phyloP scores from a whole-genome alignment of 2,113 vertebrate species.

The Eudyptes chrysolophus region DNA sequence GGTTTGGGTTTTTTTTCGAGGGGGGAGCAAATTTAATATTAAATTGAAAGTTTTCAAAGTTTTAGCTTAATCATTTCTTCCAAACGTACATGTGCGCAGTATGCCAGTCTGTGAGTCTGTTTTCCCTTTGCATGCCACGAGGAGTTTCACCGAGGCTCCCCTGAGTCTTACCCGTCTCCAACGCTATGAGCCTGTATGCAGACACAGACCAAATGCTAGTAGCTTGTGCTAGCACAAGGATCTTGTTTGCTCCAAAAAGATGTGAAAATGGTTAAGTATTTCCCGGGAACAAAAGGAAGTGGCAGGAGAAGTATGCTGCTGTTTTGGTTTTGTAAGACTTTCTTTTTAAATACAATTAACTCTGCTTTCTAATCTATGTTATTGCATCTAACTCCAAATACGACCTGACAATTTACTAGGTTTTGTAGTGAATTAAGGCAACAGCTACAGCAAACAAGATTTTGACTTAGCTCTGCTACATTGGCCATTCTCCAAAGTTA shows the following conservation, averaged over 20 bases:
- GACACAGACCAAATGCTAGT: not conserved
- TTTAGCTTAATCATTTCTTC: not conserved
- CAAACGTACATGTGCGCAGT: not conserved
- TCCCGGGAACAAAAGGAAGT: not conserved
- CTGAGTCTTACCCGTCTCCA: not conserved
- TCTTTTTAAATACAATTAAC: not conserved
- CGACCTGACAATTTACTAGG: not conserved
- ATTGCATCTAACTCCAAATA: not conserved
- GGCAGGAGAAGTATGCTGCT: not conserved
- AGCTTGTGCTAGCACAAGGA: not conserved
- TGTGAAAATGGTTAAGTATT: not conserved
- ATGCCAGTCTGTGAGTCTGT: not conserved
- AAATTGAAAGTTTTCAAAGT: not conserved
- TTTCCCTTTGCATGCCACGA: not conserved
- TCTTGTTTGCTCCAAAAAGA: not conserved
- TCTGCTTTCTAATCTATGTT: not conserved
- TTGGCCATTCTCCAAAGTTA: not conserved
- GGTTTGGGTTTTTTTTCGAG: too few species aligned
- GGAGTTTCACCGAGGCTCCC: not conserved
- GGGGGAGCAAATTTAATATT: not conserved
- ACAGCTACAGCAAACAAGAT: not conserved
- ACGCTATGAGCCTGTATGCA: fast-evolving
- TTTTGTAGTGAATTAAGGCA: not conserved
- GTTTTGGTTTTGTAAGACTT: not conserved
- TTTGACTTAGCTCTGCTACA: not conserved